These are phyloP conservation scores for Oopsacas minuta DNA, from an alignment of 37 sponge, comb jelly and placozoan genomes.

Conservation along the genomic window DNA sequence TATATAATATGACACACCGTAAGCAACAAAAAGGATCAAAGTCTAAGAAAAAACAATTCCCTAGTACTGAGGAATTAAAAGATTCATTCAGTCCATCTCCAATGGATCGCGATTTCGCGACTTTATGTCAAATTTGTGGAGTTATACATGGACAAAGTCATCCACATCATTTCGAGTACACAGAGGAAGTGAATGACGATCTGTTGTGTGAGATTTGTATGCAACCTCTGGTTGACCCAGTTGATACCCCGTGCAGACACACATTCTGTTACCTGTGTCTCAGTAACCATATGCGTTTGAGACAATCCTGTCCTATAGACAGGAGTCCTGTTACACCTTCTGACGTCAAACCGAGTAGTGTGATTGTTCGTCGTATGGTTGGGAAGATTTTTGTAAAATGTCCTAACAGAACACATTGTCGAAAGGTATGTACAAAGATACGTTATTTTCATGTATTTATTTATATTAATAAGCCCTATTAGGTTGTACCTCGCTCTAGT, in stretches of 20 bases:
- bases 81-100: background rate
- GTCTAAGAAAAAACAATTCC: background rate
- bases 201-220: slow-evolving; percentile 52
- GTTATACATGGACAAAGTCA: background rate
- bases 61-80: background rate
- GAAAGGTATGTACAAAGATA: background rate
- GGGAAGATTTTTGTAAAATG: slow-evolving; percentile 67
- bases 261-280: slow-evolving; percentile 61
- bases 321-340: slow-evolving; percentile 19
- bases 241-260: slow-evolving; percentile 69
- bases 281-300: slow-evolving; percentile 23
- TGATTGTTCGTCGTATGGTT: slow-evolving; percentile 52
- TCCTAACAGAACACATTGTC: slow-evolving; percentile 67
- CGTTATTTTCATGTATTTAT: background rate
- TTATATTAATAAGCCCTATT: slow-evolving; percentile 13
- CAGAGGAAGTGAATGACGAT: slow-evolving; percentile 57
- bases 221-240: slow-evolving; percentile 65
- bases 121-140: background rate
- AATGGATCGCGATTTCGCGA: background rate
- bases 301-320: slow-evolving; percentile 42
- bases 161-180: slow-evolving; percentile 65
- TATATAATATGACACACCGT: background rate
- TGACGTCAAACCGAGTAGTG: slow-evolving; percentile 38
- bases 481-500: slow-evolving; percentile 34
- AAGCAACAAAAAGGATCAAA: background rate